These are phyloP conservation scores for Elmis aenea DNA, from an alignment of 2,888 invertebrate species.

Conservation along the genomic window DNA sequence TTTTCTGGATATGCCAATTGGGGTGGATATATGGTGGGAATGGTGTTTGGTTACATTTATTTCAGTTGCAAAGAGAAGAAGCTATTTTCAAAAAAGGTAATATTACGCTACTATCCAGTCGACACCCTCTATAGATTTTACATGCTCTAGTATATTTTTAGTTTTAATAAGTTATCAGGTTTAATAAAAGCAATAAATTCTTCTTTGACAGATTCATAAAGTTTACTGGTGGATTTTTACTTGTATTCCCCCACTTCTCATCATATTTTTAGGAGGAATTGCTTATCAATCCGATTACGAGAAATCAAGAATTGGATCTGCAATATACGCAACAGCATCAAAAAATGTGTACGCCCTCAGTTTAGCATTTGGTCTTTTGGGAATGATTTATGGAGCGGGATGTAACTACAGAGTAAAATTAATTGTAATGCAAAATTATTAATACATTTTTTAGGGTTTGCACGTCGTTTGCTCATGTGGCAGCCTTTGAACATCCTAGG, in stretches of 20 bases:
- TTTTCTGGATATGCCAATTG: conserved; percentile 24
- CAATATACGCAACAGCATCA: too few relatives aligned
- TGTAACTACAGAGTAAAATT: too few relatives aligned
- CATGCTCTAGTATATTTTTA: too few relatives aligned
- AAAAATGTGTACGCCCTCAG: conserved; percentile 20
- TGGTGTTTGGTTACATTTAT: conserved; percentile 29
- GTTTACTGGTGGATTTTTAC: conserved; percentile 16
- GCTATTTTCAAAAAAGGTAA: conserved; percentile 24
- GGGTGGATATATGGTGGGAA: conserved; percentile 30
- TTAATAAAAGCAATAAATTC: too few relatives aligned
- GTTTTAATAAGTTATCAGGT: too few relatives aligned
- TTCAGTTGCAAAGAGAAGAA: conserved; percentile 22
- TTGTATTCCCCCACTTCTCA: conserved; percentile 2
- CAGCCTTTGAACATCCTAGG: conserved; percentile 1
- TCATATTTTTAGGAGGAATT: conserved; percentile 5
- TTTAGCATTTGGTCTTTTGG: conserved; percentile 14
- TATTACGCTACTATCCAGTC: too few relatives aligned
- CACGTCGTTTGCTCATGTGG: not conserved
- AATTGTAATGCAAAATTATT: too few relatives aligned
- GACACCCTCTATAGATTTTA: too few relatives aligned
- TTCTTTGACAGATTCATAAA: too few relatives aligned
- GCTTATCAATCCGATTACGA: too few relatives aligned
- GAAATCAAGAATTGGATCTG: too few relatives aligned
- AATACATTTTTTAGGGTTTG: conserved; percentile 5
- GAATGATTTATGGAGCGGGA: conserved; percentile 12